phyloP scores from a whole-genome alignment of 2,113 vertebrate genomes.

The Rattus rattus region DNA sequence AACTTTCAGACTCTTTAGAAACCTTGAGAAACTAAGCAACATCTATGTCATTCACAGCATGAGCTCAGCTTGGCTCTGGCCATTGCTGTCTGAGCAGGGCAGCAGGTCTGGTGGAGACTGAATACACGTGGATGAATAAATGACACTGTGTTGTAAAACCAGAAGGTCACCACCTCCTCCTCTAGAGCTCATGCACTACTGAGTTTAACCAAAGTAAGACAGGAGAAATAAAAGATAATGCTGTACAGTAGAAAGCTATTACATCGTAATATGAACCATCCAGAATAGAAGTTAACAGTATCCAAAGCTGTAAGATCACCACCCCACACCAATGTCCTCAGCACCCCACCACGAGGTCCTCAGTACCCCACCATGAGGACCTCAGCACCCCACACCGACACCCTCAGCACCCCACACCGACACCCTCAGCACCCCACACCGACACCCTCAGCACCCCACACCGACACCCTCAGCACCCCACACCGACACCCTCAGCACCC shows the following conservation, averaged over 20 bases:
- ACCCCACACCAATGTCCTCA: too few relatives aligned
- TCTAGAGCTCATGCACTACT: background rate
- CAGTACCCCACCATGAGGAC: too few relatives aligned
- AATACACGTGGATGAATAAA: background rate
- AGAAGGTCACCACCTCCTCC: background rate
- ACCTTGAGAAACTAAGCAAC: background rate
- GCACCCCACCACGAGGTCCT: background rate
- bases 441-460: background rate
- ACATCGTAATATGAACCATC: background rate
- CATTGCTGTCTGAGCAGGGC: background rate
- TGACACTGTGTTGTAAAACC: background rate
- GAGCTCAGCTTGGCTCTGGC: background rate
- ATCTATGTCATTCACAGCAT: background rate
- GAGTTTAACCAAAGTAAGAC: background rate
- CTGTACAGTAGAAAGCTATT: slow-evolving; percentile 23
- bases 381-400: background rate
- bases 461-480: background rate
- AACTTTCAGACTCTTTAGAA: background rate
- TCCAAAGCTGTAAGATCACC: background rate
- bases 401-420: background rate
- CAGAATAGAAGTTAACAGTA: background rate
- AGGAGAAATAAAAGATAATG: background rate
- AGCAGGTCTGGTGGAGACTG: background rate
- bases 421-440: background rate
- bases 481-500: too few relatives aligned